These are phyloP conservation scores for Cephus spinipes DNA, from an alignment of 2,888 invertebrate genomes.

Conservation along the genomic window DNA sequence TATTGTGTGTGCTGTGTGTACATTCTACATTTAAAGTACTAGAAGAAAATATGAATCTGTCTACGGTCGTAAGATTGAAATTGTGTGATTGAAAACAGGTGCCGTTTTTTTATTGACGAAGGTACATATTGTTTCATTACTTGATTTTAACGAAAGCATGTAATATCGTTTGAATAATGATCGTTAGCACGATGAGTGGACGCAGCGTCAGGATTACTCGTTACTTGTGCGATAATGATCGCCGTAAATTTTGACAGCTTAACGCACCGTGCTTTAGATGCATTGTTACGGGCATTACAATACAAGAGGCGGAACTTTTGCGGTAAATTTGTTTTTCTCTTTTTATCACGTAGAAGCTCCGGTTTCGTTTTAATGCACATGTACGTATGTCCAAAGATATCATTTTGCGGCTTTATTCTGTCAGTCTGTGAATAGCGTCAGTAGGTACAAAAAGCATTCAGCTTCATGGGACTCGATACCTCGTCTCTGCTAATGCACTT, in stretches of 20 bases:
- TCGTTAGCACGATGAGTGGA: background rate
- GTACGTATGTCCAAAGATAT: background rate
- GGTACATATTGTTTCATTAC: background rate
- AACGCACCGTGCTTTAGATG: background rate
- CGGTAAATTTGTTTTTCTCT: background rate
- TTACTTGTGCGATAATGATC: background rate
- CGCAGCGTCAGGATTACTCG: background rate
- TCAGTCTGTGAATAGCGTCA: background rate
- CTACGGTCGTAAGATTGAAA: background rate
- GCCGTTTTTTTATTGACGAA: background rate
- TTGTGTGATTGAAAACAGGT: background rate
- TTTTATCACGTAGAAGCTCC: background rate
- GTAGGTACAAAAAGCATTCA: background rate
- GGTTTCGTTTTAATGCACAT: background rate
- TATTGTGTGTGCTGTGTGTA: background rate
- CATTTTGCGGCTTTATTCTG: background rate
- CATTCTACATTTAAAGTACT: background rate
- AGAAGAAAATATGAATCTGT: background rate
- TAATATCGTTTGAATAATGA: background rate
- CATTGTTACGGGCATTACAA: background rate
- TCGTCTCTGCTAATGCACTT: background rate
- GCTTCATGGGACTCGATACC: background rate
- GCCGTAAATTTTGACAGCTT: background rate
- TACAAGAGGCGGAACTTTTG: background rate
- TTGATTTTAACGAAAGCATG: background rate